Conservation (phyloP, 92 coral and sea anemone genomes). For the Montipora capitata region DNA sequence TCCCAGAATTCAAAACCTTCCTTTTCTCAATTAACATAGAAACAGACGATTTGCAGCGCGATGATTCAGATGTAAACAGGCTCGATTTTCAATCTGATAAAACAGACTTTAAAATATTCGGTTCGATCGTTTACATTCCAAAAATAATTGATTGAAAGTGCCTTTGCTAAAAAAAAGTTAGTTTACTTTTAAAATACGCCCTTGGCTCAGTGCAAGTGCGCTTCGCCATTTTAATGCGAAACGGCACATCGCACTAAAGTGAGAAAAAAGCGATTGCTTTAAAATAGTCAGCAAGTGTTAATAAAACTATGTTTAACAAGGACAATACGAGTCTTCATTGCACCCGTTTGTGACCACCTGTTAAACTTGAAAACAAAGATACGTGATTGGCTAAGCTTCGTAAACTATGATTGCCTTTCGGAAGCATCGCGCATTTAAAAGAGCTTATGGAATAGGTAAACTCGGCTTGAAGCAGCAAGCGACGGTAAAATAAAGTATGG, state of each 20-base stretch:
- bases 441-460: background rate
- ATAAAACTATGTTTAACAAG: background rate
- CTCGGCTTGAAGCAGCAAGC: background rate
- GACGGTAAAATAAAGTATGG: background rate
- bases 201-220: background rate
- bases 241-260: background rate
- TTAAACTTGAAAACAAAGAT: constrained; percentile 12
- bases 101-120: too few species aligned
- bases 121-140: background rate
- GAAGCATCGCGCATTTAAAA: constrained; percentile 12
- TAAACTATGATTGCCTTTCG: background rate
- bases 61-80: too few species aligned
- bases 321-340: background rate
- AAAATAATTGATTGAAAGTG: too few species aligned
- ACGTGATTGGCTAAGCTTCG: constrained; percentile 14
- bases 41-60: too few species aligned
- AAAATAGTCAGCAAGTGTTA: background rate
- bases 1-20: too few species aligned
- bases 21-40: too few species aligned
- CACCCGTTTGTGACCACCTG: constrained; percentile 24
- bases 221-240: background rate
- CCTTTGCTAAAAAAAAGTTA: too few species aligned
- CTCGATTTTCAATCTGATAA: too few species aligned
- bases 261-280: background rate
- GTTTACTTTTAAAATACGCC: too few species aligned